A percentile compares a stretch with the other conserved stretches of the same genome.
These are phyloP conservation scores for Cacajao melanocephalus DNA, from an alignment of 2,797 vertebrate species.

Conservation along the genomic window DNA sequence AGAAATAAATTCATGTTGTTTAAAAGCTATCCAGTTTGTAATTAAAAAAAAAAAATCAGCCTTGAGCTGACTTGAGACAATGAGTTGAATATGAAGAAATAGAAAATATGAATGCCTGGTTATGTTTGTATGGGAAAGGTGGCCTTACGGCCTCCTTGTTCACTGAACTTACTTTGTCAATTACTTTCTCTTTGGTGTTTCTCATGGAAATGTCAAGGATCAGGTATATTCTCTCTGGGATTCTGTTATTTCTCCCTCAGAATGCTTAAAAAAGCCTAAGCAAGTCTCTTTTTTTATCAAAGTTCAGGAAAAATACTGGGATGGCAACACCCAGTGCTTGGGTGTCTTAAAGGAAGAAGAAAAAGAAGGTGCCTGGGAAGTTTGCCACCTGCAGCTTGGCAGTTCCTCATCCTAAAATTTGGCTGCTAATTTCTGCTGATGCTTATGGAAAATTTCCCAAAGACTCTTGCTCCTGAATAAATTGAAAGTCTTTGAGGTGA, in stretches of 20 bases:
- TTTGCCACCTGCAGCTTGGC: neutral
- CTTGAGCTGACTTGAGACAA: neutral
- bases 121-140: neutral
- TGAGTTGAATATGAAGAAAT: neutral
- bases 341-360: neutral
- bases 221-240: rapidly evolving
- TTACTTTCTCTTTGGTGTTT: neutral
- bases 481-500: neutral
- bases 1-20: neutral
- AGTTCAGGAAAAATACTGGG: neutral
- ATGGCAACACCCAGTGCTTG: neutral
- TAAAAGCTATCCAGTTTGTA: neutral
- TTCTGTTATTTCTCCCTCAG: neutral
- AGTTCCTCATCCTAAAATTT: neutral
- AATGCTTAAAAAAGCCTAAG: neutral
- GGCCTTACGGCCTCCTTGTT: neutral
- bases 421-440: neutral
- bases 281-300: neutral
- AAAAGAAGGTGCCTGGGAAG: neutral
- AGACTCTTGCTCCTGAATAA: neutral
- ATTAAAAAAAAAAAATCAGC: neutral
- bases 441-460: neutral
- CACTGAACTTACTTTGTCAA: neutral
- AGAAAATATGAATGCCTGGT: neutral
- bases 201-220: constrained; percentile 1